Conservation (phyloP, 2,888 invertebrate species). For the Rhopalosiphum nymphaeae region DNA sequence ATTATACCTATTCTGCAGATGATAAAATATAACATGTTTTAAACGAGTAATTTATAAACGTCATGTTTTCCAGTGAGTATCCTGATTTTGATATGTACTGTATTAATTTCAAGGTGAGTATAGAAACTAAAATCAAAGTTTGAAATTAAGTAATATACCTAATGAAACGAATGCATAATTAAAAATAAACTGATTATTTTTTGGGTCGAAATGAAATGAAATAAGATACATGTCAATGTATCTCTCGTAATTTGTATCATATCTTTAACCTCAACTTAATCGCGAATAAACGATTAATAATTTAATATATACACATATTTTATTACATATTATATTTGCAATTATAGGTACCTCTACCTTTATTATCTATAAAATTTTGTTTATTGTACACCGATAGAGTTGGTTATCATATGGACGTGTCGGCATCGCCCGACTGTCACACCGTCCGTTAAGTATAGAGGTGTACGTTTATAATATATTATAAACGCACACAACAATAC, state of each 20-base stretch:
- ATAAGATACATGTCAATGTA: not conserved
- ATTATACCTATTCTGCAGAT: not conserved
- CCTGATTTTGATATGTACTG: no score
- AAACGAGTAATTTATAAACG: not conserved
- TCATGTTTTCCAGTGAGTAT: no score
- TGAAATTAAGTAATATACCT: not conserved
- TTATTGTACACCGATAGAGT: not conserved
- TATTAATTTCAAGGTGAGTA: no score
- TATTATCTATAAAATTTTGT: not conserved
- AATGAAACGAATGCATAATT: not conserved
- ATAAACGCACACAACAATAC: conserved; percentile 9
- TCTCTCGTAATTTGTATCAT: not conserved
- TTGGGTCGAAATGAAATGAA: not conserved
- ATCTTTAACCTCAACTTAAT: not conserved
- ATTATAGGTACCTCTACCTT: no score
- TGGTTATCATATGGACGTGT: not conserved
- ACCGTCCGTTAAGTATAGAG: not conserved
- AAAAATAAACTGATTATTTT: not conserved
- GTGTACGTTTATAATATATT: not conserved
- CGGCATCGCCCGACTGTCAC: not conserved
- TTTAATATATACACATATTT: not conserved
- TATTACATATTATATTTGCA: not conserved
- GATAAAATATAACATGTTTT: not conserved
- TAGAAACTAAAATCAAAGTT: not conserved
- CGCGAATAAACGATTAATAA: not conserved